Conservation (phyloP, 2,888 invertebrate genomes). For the Calameuta filiformis region DNA sequence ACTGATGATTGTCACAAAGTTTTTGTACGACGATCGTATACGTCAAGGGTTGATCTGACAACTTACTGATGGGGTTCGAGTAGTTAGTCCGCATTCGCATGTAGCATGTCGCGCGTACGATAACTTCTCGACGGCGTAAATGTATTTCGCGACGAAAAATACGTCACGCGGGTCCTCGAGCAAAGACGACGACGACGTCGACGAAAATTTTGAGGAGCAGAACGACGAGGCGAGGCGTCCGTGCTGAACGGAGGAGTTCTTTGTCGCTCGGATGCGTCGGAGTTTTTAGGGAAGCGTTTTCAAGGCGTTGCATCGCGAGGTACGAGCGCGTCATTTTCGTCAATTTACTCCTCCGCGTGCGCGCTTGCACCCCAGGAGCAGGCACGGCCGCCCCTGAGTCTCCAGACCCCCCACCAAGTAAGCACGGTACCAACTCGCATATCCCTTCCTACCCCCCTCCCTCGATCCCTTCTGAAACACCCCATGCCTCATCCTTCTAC, state of each 20-base stretch:
- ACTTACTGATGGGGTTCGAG: too few species aligned
- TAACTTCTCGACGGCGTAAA: too few species aligned
- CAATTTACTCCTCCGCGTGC: constrained; percentile 50
- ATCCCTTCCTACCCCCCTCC: constrained; percentile 27
- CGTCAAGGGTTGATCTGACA: too few species aligned
- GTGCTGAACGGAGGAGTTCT: constrained; percentile 7
- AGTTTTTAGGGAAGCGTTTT: constrained; percentile 33
- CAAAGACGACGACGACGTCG: too few species aligned
- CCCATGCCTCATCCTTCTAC: constrained; percentile 28
- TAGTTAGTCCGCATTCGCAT: too few species aligned
- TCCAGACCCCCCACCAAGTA: neutral
- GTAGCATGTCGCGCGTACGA: too few species aligned
- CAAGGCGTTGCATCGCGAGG: constrained; percentile 29
- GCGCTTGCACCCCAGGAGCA: constrained; percentile 12
- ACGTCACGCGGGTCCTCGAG: too few species aligned
- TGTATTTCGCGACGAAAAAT: too few species aligned
- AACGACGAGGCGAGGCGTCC: neutral
- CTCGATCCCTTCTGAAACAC: constrained; percentile 15
- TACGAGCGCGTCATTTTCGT: constrained; percentile 58
- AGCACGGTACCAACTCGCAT: constrained; percentile 10
- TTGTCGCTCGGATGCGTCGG: constrained; percentile 14
- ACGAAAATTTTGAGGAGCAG: neutral
- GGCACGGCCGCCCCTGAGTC: constrained; percentile 1
- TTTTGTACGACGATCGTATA: too few species aligned
- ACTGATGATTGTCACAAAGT: too few species aligned